These are phyloP conservation scores for Onychostoma macrolepis DNA, from an alignment of 2,113 vertebrate genomes.

Conservation along the genomic window DNA sequence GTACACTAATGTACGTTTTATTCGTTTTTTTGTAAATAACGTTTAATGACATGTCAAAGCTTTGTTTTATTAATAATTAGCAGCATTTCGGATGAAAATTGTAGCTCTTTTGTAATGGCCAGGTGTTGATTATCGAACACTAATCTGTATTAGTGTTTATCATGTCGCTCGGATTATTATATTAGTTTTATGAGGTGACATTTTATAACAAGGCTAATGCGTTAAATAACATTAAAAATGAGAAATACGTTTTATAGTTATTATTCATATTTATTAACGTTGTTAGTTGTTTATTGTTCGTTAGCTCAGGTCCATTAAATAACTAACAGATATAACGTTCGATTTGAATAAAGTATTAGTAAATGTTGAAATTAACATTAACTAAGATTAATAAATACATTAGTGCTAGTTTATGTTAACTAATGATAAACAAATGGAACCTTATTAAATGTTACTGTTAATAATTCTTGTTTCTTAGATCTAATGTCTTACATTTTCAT, in stretches of 20 bases:
- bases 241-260: not conserved
- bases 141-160: not conserved
- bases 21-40: not conserved
- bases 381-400: not conserved
- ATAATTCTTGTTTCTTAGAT: too few species aligned
- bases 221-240: not conserved
- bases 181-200: not conserved
- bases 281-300: not conserved
- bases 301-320: too few species aligned
- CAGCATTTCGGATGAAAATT: not conserved
- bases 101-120: not conserved
- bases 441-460: not conserved
- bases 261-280: not conserved
- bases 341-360: not conserved
- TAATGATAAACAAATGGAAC: not conserved
- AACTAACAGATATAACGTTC: too few species aligned
- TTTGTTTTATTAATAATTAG: not conserved
- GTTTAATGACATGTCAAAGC: not conserved
- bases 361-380: not conserved
- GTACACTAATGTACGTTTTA: too few species aligned
- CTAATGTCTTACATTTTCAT: not conserved
- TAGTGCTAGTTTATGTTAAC: not conserved
- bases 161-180: not conserved
- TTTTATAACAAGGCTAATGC: not conserved
- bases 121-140: not conserved